A percentile compares a stretch with the other conserved stretches of the same genome.
phyloP scores from a whole-genome alignment of 2,888 invertebrate species.

The Tetropium fuscum region DNA sequence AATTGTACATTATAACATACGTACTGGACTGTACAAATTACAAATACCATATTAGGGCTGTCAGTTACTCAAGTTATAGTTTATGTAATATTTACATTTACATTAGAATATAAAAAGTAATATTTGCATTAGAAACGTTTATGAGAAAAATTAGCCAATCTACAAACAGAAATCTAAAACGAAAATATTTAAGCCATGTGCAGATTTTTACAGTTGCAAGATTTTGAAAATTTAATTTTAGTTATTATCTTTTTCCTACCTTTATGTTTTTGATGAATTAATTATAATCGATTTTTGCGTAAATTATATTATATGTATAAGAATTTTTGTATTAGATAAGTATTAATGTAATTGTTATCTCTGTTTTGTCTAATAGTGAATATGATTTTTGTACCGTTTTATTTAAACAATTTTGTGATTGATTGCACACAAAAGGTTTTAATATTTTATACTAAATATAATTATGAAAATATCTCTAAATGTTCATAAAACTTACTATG shows the following conservation, averaged over 20 bases:
- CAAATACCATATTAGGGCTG: too few species aligned
- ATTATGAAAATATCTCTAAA: slow-evolving; percentile 28
- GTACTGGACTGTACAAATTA: too few species aligned
- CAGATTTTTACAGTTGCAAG: too few species aligned
- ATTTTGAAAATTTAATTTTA: slow-evolving; percentile 3
- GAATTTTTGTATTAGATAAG: slow-evolving; percentile 24
- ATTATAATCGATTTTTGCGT: slow-evolving; percentile 11
- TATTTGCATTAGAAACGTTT: too few species aligned
- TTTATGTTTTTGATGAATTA: too few species aligned
- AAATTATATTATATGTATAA: slow-evolving; percentile 1
- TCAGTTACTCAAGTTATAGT: neutral
- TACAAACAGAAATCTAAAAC: too few species aligned
- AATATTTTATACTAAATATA: slow-evolving; percentile 30
- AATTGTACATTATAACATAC: too few species aligned
- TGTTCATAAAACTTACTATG: slow-evolving; percentile 26
- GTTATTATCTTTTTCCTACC: neutral
- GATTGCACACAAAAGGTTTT: slow-evolving; percentile 29
- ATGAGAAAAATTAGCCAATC: too few species aligned
- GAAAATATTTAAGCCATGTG: too few species aligned
- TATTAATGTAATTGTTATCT: slow-evolving; percentile 38
- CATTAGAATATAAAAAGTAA: too few species aligned
- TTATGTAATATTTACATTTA: neutral
- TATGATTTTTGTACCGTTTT: slow-evolving; percentile 28
- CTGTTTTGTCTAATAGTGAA: slow-evolving; percentile 45
- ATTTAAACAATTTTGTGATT: slow-evolving; percentile 11